These are phyloP conservation scores for Platalea minor DNA, from an alignment of 2,797 vertebrate species.

Conservation along the genomic window DNA sequence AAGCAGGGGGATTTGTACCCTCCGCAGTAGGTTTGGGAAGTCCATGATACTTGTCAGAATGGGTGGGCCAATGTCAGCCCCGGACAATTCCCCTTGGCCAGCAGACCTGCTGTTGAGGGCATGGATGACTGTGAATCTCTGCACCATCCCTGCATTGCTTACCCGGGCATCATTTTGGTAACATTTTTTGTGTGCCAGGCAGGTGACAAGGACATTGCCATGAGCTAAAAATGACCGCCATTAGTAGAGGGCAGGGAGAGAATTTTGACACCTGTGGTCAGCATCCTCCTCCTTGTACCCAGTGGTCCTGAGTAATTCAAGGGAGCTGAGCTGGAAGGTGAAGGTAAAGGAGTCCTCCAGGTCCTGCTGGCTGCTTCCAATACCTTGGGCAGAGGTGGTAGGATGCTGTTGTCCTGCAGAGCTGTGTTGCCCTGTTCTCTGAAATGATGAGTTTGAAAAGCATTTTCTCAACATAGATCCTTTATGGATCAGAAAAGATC, in stretches of 20 bases:
- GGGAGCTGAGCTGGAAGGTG: background rate
- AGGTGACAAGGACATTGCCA: background rate
- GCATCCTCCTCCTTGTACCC: background rate
- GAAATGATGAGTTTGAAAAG: background rate
- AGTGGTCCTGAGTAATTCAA: background rate
- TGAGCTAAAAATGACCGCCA: background rate
- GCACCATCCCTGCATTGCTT: background rate
- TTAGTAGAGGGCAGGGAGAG: background rate
- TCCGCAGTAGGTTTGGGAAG: background rate
- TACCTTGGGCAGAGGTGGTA: background rate
- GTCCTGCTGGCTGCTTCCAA: background rate
- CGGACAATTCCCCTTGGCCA: background rate
- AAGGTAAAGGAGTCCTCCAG: background rate
- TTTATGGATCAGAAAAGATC: background rate
- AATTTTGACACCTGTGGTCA: background rate
- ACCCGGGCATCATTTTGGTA: background rate
- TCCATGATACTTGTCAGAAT: background rate
- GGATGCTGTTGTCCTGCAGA: background rate
- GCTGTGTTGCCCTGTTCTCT: background rate
- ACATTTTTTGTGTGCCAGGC: background rate
- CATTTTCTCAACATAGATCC: background rate
- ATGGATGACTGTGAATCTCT: background rate
- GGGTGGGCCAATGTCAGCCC: background rate
- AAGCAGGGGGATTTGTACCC: background rate
- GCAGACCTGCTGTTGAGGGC: background rate